Evolutionary conservation across 2,888 invertebrate genomes (phyloP), one percentile per base, ranked within the genome.

Genomic region (Agonopterix arenella): DNA sequence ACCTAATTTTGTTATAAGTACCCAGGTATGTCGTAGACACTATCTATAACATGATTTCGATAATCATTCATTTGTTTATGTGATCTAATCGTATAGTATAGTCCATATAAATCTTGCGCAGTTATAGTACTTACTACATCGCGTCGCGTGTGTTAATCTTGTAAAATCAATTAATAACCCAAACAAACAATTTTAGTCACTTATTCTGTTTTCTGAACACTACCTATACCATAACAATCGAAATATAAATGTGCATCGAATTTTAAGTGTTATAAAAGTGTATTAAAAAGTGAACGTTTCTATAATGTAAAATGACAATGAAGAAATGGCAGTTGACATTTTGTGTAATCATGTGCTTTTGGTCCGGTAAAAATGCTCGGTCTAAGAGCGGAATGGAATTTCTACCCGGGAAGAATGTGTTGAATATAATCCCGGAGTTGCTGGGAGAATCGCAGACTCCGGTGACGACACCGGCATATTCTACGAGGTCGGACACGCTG

Each of bases 361-460:
- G 59, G 54, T 54, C 69, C 0, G 51, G 62, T 13, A 63, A 62
- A 8, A 67, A 68, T 38, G 66, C 65, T 7, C 57, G 58, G 8
- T 55, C 62, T 1, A 70, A 63, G n/a, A 64, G 64, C 28, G 56
- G 62, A 50, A 49, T 54, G 4, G 51, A 61, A 0, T 53, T 77
- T 0, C 48, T 76, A 10, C 68, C 72, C 0, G 68, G 64, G n/a
- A 63, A 67, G 52, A 69, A 64, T 44, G 63, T 70, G 1, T 59
- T 78, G n/a, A 74, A 65, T 42, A 63, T 68, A 4, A 66, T 76
- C 9, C 68, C 77, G 37, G 72, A 63, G 28, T 59, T 74, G 37
- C 57, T 76, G 16, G 68, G 66, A 4, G 57, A 61, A 9, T 57
- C 61, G 2, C 54, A 62, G 2, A 53, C 53, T 0, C 9, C 49